These are phyloP conservation scores for Dicrostonyx torquatus DNA, from an alignment of 2,797 vertebrate species.

Conservation along the genomic window DNA sequence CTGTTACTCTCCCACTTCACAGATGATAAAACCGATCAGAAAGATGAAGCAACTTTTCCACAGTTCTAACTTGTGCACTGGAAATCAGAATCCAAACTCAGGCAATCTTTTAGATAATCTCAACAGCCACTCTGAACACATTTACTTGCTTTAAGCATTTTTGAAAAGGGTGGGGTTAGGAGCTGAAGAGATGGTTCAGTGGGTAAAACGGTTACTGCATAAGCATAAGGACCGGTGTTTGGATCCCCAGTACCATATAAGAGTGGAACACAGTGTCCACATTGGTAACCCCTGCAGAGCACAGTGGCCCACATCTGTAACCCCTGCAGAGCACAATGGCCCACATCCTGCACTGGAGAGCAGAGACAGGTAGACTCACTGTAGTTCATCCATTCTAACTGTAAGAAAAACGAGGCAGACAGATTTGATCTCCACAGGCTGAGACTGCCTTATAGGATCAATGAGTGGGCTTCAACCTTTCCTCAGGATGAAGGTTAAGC, in stretches of 20 bases:
- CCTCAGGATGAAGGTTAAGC: background rate
- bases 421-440: background rate
- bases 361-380: background rate
- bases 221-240: background rate
- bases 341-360: background rate
- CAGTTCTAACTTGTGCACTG: background rate
- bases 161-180: background rate
- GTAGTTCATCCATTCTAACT: background rate
- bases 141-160: constrained; percentile 24
- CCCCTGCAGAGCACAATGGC: no score
- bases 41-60: background rate
- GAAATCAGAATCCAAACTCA: constrained; percentile 46
- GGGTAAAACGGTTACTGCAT: background rate
- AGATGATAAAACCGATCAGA: constrained; percentile 33
- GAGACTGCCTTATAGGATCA: background rate
- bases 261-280: background rate
- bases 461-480: background rate
- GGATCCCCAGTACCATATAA: background rate
- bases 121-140: background rate
- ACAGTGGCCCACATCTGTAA: no score
- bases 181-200: background rate
- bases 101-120: constrained; percentile 8
- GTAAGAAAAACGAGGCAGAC: background rate
- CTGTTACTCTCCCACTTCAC: background rate
- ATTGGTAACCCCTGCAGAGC: background rate